Evolutionary conservation across 37 sponge, comb jelly and placozoan genomes (phyloP), one percentile per base, ranked within the genome.

Genomic region (Ephydatia muelleri): DNA sequence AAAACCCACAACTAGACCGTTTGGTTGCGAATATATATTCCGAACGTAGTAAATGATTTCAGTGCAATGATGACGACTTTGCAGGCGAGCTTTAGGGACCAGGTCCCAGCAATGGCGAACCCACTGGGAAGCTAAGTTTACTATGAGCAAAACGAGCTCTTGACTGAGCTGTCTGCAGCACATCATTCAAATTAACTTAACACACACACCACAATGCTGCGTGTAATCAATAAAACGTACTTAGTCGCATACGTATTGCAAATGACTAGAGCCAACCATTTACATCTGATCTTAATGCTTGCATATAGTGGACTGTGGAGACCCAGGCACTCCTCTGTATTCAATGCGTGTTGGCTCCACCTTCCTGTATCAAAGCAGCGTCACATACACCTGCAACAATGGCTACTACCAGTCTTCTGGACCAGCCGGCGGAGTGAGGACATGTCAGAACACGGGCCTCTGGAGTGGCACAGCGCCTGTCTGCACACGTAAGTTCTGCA

Each of bases 331-430:
- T 2, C 89, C 89, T 65, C 89, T 30, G 29, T 85, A 92, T 80
- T 77, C 87, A 2, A 8, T n/a, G 29, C 64, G 90, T 25, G 19
- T 0, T 30, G 90, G 90, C 28, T 69, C 67, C 73, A 38, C 36
- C 33, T 93, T 89, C 78, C 78, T 93, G 35, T 93, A 81, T 67
- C 57, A 29, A 25, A 85, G 87, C 65, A 47, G 25, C 0, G 90
- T 93, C 36, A 30, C 30, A 26, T 93, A 75, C 81, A 83, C 90
- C 9, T 93, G 94, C 86, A 67, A 89, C 66, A 30, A 89, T 80
- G 90, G 90, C 33, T 93, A 93, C 82, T 93, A 84, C 85, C 87
- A 83, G 78, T 93, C 90, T 5, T 80, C 82, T 67, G 94, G 94
- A 11, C 72, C 85, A 35, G 79, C 19, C n/a, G 83, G 76, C 37